Percentiles rank a stretch among this genome's conserved stretches.
phyloP scores from a whole-genome alignment of 35 echinoderm and acorn worm species.

The Nesometra sesokonis region DNA sequence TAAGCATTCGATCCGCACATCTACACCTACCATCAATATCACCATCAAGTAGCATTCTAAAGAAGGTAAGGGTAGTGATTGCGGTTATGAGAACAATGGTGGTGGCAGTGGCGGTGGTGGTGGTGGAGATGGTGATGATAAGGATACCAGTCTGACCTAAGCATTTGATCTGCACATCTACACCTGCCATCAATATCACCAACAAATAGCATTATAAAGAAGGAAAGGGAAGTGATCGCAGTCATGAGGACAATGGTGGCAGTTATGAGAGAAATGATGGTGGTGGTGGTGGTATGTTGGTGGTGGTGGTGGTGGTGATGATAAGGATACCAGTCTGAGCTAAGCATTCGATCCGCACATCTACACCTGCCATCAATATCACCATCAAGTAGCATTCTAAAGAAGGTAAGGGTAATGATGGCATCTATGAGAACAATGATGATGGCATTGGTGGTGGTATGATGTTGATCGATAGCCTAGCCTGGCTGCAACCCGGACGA shows the following conservation, averaged over 20 bases:
- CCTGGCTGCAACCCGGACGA: too few species aligned
- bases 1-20: not conserved
- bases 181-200: constrained; percentile 16
- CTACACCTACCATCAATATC: constrained; percentile 15
- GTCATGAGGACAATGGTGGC: not conserved
- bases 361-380: constrained; percentile 15
- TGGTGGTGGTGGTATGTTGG: too few species aligned
- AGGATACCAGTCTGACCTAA: not conserved
- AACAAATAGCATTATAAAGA: constrained; percentile 40
- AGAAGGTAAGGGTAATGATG: not conserved
- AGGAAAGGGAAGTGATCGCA: not conserved
- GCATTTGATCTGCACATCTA: not conserved
- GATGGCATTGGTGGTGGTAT: too few species aligned
- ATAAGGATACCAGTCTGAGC: not conserved
- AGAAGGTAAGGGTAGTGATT: constrained; percentile 16
- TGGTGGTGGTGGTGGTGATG: too few species aligned
- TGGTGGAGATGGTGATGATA: too few species aligned
- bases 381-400: constrained; percentile 35
- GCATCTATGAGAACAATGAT: too few species aligned
- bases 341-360: not conserved
- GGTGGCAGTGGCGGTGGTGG: not conserved
- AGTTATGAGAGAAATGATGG: not conserved
- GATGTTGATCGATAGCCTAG: too few species aligned
- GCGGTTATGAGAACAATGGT: not conserved
- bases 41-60: constrained; percentile 35